Evolutionary conservation across 1,140 invertebrate species (phyloP), one percentile per base, ranked within the genome.

Genomic region (Drosophila lowei): DNA sequence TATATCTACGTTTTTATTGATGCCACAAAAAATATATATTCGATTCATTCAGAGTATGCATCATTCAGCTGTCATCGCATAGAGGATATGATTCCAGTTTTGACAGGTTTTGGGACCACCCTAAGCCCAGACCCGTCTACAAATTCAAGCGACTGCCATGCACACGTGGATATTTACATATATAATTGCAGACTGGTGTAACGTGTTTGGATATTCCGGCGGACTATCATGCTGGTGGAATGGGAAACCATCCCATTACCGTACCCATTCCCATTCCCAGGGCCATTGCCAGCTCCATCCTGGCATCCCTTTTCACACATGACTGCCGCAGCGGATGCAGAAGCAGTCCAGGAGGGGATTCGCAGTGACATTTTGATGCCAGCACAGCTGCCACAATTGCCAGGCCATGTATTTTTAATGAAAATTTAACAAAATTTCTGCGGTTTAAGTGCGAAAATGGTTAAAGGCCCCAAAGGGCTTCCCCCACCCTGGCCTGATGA

Each of bases 391-490:
- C 64, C 68, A 76, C 57, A 80, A 54, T 86, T 73, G 73, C 61
- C 53, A 53, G 71, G 25, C 60, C 63, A 81, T 86, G 78, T 83
- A 83, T 86, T 60, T 86, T 86, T 88, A 78, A 86, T 86, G 78
- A 68, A 67, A 83, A 77, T 78, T 83, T 71, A 83, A 79, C 63
- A 83, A 83, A 86, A 88, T 75, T 77, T 71, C 72, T 88, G 83
- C 84, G 83, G 83, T 88, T 66, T 48, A 88, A 83, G 83, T 79
- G 83, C 63, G 74, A 88, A 88, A 88, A 83, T 81, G 79, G 80
- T 77, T 56, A 63, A 75, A 47, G 59, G 61, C 55, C 15, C 15
- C 4, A 13, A 13, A 13, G 34, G 11, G 34, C 34, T 38, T 11
- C 28, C 13, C 44, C 47, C 42, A 53, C 25, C 42, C 52, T 65